Evolutionary conservation across 64 coral and sea anemone species (phyloP).

Genomic region (Porites australiensis): DNA sequence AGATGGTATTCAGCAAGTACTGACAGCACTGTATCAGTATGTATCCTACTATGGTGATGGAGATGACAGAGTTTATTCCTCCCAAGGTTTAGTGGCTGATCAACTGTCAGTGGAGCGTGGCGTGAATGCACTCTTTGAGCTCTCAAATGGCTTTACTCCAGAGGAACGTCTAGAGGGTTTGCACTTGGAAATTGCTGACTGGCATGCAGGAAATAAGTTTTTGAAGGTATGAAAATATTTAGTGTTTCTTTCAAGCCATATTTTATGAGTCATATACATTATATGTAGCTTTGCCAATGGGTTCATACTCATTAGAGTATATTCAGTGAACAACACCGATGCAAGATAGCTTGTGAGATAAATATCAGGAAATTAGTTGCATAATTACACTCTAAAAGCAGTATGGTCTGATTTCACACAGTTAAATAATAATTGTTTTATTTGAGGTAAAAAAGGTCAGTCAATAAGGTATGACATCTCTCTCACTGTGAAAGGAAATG

Average conservation of each 20-base stretch:
- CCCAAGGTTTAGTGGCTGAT: constrained; percentile 58
- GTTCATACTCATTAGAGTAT: constrained; percentile 1
- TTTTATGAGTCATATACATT: constrained; percentile 29
- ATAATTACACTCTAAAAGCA: neutral
- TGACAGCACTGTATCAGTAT: constrained; percentile 47
- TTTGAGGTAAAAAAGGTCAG: neutral
- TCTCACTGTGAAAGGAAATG: neutral
- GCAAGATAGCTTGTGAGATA: constrained; percentile 17
- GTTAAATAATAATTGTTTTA: neutral
- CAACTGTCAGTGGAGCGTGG: constrained; percentile 56
- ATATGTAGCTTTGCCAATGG: constrained; percentile 20
- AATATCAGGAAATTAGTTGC: constrained; percentile 21
- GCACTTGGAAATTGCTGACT: constrained; percentile 49
- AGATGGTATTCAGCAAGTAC: constrained; percentile 62
- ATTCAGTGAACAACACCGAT: constrained; percentile 17
- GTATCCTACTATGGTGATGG: constrained; percentile 33
- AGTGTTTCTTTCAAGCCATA: constrained; percentile 1
- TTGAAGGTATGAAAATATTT: constrained; percentile 4
- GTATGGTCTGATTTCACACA: neutral
- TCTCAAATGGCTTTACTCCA: constrained; percentile 48
- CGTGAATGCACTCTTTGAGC: constrained; percentile 49
- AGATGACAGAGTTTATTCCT: constrained; percentile 44
- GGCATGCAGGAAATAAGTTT: constrained; percentile 57
- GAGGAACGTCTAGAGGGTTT: constrained; percentile 43
- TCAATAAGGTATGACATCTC: neutral